Percentiles rank a stretch among this genome's conserved stretches.
These are phyloP conservation scores for Carcharodon carcharias DNA, from an alignment of 2,797 vertebrate genomes.

Conservation along the genomic window DNA sequence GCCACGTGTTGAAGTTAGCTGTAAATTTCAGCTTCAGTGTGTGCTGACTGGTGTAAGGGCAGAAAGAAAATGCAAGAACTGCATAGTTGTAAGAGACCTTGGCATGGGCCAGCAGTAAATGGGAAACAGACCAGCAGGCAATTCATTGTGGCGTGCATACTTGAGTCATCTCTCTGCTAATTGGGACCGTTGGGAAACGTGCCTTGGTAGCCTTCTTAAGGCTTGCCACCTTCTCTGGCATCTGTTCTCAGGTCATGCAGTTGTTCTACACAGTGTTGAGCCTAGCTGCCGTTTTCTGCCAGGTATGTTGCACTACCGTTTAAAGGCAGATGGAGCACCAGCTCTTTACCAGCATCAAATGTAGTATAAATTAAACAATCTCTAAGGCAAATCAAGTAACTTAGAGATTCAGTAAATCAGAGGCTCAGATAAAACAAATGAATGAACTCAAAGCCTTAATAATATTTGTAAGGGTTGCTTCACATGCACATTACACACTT, in stretches of 20 bases:
- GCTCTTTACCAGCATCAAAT: not conserved
- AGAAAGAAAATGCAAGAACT: not conserved
- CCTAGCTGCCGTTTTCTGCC: not conserved
- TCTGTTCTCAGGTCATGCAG: not conserved
- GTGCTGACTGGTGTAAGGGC: not conserved
- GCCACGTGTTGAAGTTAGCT: not conserved
- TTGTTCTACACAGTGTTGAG: not conserved
- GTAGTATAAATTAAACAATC: not conserved
- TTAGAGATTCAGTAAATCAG: not conserved
- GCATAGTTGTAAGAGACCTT: not conserved
- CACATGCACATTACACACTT: not conserved
- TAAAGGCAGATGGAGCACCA: not conserved
- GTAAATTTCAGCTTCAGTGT: not conserved
- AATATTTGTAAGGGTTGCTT: not conserved
- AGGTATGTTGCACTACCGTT: not conserved
- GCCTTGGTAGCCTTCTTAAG: not conserved
- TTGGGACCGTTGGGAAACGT: not conserved
- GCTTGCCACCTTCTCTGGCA: not conserved
- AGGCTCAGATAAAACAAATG: conserved; percentile 8
- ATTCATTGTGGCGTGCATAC: not conserved
- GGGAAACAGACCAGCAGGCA: not conserved
- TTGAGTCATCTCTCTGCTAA: not conserved
- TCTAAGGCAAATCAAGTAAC: not conserved
- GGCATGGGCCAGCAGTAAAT: not conserved
- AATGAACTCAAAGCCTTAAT: not conserved